Conservation (phyloP, 2,888 invertebrate species). For the Chrysolina americana region DNA sequence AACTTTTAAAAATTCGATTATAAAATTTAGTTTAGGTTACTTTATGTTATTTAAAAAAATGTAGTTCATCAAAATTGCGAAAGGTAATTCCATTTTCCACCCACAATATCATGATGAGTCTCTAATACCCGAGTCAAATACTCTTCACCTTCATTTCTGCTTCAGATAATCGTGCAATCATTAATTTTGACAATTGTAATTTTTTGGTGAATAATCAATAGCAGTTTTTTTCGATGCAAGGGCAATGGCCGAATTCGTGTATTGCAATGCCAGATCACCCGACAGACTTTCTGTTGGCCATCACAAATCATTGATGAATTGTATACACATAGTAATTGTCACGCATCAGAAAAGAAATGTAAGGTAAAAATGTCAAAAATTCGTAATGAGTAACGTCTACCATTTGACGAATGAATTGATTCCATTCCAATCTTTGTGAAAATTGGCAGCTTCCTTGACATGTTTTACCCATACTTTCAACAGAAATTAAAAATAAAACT, state of each 20-base stretch:
- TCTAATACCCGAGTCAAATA: not conserved
- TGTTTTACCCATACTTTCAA: too few species aligned
- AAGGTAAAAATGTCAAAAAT: not conserved
- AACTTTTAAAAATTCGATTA: not conserved
- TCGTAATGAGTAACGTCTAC: slow-evolving; percentile 4
- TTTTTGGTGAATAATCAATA: too few species aligned
- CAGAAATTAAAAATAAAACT: too few species aligned
- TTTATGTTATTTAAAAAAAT: not conserved
- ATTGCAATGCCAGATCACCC: not conserved
- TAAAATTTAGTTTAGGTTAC: too few species aligned
- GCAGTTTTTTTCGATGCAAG: not conserved
- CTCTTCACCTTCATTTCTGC: not conserved
- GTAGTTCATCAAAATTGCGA: not conserved
- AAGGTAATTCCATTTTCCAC: too few species aligned
- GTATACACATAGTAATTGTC: slow-evolving; percentile 1
- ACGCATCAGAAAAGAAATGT: slow-evolving; percentile 9
- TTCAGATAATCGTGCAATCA: not conserved
- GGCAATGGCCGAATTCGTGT: slow-evolving; percentile 2
- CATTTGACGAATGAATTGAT: not conserved
- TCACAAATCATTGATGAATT: not conserved
- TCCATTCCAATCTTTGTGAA: not conserved
- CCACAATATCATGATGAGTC: not conserved
- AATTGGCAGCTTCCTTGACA: not conserved
- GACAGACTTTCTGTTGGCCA: not conserved
- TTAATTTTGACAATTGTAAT: too few species aligned